Conservation (phyloP, 2,888 invertebrate species). For the Cancer borealis region DNA sequence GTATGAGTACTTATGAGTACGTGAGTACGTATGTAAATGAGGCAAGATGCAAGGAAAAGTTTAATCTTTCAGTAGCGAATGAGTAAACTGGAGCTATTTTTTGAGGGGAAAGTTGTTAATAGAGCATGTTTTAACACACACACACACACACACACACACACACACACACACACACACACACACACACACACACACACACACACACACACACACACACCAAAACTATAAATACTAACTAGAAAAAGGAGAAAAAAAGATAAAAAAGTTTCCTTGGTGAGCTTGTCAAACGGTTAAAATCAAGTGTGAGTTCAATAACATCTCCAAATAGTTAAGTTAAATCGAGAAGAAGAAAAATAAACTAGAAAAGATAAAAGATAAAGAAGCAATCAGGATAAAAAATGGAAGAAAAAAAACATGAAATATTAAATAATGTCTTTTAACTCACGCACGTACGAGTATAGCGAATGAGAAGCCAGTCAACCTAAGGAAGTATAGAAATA, state of each 20-base stretch:
- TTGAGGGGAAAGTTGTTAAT: too few relatives aligned
- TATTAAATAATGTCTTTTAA: background rate
- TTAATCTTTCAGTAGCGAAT: background rate
- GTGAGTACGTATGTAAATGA: background rate
- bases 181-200: slow-evolving; percentile 1
- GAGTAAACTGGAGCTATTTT: background rate
- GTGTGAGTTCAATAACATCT: background rate
- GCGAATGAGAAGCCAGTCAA: background rate
- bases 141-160: slow-evolving; percentile 1
- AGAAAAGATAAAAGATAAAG: background rate
- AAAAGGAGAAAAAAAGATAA: background rate
- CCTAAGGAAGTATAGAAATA: background rate
- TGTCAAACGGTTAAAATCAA: background rate
- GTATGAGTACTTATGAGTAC: too few relatives aligned
- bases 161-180: slow-evolving; percentile 1
- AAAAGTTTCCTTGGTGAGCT: background rate
- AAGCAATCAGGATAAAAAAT: background rate
- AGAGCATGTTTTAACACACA: background rate
- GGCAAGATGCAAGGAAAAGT: background rate
- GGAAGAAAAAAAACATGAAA: background rate
- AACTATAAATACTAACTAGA: background rate
- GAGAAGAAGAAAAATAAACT: background rate
- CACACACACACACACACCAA: background rate
- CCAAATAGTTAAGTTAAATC: background rate
- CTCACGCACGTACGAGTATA: background rate